Percentiles rank a stretch among this genome's conserved stretches.
phyloP scores from a whole-genome alignment of 1,140 invertebrate species.

The Atta colombica region DNA sequence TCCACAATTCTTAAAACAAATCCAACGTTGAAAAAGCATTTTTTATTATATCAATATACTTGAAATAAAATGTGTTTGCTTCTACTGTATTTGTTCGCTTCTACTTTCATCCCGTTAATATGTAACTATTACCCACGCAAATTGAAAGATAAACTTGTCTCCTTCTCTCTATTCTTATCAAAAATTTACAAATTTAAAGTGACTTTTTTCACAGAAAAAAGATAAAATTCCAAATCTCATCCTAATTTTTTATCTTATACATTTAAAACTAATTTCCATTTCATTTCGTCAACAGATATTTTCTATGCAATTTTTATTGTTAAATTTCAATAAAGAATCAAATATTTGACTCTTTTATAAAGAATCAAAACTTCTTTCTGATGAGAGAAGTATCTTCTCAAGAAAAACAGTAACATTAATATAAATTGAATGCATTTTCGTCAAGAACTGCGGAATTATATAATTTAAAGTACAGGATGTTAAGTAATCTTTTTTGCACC shows the following conservation, averaged over 20 bases:
- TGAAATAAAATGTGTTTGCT: background rate
- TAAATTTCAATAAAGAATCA: background rate
- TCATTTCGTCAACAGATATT: background rate
- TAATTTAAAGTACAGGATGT: slow-evolving; percentile 31
- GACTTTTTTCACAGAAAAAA: background rate
- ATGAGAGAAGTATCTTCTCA: background rate
- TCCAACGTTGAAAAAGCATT: background rate
- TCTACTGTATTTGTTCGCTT: background rate
- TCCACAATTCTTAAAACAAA: slow-evolving; percentile 34
- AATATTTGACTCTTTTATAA: background rate
- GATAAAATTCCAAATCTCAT: too few relatives aligned
- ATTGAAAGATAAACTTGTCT: background rate
- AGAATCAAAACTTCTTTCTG: background rate
- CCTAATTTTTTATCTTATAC: slow-evolving; percentile 2
- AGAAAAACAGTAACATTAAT: slow-evolving; percentile 1
- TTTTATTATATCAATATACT: slow-evolving; percentile 1
- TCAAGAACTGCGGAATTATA: slow-evolving; percentile 12
- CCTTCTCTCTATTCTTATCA: background rate
- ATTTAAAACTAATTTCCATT: background rate
- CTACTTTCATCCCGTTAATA: background rate
- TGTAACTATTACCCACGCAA: background rate
- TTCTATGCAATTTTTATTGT: background rate
- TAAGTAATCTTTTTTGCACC: slow-evolving; percentile 23
- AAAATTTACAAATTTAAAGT: background rate
- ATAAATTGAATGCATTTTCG: slow-evolving; percentile 37